Evolutionary conservation across 2,797 vertebrate species (phyloP), one percentile per base, ranked within the genome.

Genomic region (Sebastes itinus): DNA sequence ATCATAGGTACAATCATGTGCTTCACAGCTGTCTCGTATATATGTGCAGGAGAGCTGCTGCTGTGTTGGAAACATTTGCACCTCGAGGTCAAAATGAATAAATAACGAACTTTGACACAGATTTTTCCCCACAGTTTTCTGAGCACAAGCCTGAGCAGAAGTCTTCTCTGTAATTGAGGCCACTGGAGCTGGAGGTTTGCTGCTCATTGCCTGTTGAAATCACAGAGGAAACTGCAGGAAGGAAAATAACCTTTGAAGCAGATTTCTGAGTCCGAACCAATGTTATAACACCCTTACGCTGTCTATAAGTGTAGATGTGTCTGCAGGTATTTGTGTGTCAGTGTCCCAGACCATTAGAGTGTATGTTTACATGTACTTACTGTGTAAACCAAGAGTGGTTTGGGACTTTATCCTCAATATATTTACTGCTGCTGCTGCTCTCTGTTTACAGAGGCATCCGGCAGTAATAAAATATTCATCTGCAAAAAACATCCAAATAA

Each of bases 391-490:
- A n/a, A 30, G 58, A 66, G 80, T 75, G 83, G 82, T 69, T 49
- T 72, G 79, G 82, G 87, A 88, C 79, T 32, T 66, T 72, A 75
- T 90, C 82, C 82, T 75, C 83, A 66, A 83, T 90, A 77, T 76
- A 78, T 89, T 86, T 91, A 92, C 84, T 81, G 90, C 89, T 86
- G 90, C 89, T 86, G 86, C 87, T 79, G 84, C 86, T 72, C 82
- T 90, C 80, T 94, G 91, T 95, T 95, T 95, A 94, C 92, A 66
- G 85, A 92, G 88, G 92, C 93, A 94, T 92, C 92, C 92, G 89
- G 88, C 77, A 80, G 55, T 75, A 68, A 94, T 96, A 63, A 95
- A 96, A 96, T 94, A 96, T 96, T 95, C 80, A 96, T 94, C 59
- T 22, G 80, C 59, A 90, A 85, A 86, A 78, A 86, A 55, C 78